Evolutionary conservation across 1,140 invertebrate species (phyloP).

Genomic region (Macrobrachium nipponense): DNA sequence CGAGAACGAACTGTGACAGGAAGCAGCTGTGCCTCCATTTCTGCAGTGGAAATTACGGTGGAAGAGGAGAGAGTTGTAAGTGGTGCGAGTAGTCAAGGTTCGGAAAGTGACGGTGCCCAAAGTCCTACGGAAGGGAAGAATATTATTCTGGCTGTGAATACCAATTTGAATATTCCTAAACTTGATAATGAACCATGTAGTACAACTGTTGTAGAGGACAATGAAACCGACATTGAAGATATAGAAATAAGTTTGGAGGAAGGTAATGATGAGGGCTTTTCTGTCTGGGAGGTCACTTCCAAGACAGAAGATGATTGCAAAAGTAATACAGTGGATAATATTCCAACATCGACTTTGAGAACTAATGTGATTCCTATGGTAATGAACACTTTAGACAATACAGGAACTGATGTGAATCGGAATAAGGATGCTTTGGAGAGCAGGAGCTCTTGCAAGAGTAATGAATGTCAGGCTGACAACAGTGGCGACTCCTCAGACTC

Average conservation of each 20-base stretch:
- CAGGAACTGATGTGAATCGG: neutral
- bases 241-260: no score
- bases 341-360: no score
- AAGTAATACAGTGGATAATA: no score
- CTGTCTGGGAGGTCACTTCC: no score
- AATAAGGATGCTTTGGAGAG: neutral
- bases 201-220: neutral
- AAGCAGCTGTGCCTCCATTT: slow-evolving; percentile 5
- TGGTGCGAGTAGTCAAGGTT: slow-evolving; percentile 20
- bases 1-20: slow-evolving; percentile 33
- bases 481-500: neutral
- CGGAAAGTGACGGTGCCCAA: slow-evolving; percentile 32
- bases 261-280: no score
- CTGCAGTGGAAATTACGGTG: neutral
- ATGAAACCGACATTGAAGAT: neutral
- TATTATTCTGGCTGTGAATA: neutral
- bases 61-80: slow-evolving; percentile 37
- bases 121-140: slow-evolving; percentile 15
- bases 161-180: no score
- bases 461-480: neutral
- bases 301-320: no score
- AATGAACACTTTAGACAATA: no score
- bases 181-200: no score
- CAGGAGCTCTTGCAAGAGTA: neutral
- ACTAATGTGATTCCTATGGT: no score